These are phyloP conservation scores for Rotaria magnacalcarata DNA, from an alignment of 2,888 invertebrate genomes.

Conservation along the genomic window DNA sequence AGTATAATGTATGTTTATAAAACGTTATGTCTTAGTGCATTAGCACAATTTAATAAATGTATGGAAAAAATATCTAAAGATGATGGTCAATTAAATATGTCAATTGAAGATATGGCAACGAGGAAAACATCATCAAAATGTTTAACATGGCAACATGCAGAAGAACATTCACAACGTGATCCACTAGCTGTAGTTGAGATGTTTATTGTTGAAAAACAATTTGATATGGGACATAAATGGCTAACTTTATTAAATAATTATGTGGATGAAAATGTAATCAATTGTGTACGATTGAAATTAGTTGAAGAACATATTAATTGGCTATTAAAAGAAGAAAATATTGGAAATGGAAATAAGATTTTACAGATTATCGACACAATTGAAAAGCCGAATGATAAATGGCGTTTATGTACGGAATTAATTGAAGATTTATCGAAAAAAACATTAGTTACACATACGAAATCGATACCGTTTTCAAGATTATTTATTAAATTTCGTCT, in stretches of 20 bases:
- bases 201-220: conserved; percentile 19
- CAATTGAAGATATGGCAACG: neutral
- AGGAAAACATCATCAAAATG: conserved; percentile 37
- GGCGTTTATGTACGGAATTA: conserved; percentile 32
- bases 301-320: conserved; percentile 29
- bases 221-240: conserved; percentile 31
- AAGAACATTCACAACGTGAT: conserved; percentile 27
- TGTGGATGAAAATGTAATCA: neutral
- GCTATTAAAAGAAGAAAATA: conserved; percentile 11
- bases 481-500: conserved; percentile 27
- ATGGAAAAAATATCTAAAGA: neutral
- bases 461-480: conserved; percentile 11
- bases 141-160: conserved; percentile 45
- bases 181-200: neutral
- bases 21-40: neutral
- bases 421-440: neutral
- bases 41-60: neutral
- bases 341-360: neutral
- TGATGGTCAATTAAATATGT: neutral
- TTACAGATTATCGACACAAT: conserved; percentile 15
- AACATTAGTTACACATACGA: neutral
- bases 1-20: conserved; percentile 15
- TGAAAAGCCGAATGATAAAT: neutral
- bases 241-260: conserved; percentile 1
- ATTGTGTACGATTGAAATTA: neutral